Conservation (phyloP, 1,140 invertebrate species). For the Leptinotarsa undecemlineata region DNA sequence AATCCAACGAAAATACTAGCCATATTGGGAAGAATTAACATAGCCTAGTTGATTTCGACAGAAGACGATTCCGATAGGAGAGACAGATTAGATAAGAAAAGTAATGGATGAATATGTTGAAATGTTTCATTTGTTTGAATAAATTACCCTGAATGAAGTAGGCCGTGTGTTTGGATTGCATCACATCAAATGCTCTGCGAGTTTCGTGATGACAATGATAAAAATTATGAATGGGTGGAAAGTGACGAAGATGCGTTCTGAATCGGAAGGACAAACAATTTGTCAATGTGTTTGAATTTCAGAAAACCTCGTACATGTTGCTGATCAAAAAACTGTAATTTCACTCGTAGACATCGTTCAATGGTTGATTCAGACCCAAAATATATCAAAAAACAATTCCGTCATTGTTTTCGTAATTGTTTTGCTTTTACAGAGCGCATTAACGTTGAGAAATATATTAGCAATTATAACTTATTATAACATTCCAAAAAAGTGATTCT, state of each 20-base stretch:
- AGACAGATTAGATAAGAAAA: neutral
- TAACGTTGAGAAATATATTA: too few relatives aligned
- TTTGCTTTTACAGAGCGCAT: too few relatives aligned
- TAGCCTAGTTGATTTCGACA: neutral
- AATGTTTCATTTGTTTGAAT: neutral
- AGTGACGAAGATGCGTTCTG: neutral
- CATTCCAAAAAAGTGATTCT: too few relatives aligned
- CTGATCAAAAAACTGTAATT: too few relatives aligned
- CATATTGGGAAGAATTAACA: neutral
- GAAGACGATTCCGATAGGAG: neutral
- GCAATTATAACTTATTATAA: too few relatives aligned
- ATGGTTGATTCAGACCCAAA: too few relatives aligned
- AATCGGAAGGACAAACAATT: neutral
- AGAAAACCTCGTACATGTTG: too few relatives aligned
- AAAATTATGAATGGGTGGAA: neutral
- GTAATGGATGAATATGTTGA: conserved; percentile 5
- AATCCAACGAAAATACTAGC: neutral
- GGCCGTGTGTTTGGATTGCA: neutral
- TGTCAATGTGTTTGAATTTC: too few relatives aligned
- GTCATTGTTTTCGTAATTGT: too few relatives aligned
- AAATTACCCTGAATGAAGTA: neutral
- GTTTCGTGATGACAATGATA: neutral
- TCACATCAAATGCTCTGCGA: neutral
- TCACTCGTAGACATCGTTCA: too few relatives aligned
- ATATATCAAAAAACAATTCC: too few relatives aligned